Base-by-base conservation (phyloP, 1,140 invertebrate genomes). In the Lysiphlebus fabarum region DNA sequence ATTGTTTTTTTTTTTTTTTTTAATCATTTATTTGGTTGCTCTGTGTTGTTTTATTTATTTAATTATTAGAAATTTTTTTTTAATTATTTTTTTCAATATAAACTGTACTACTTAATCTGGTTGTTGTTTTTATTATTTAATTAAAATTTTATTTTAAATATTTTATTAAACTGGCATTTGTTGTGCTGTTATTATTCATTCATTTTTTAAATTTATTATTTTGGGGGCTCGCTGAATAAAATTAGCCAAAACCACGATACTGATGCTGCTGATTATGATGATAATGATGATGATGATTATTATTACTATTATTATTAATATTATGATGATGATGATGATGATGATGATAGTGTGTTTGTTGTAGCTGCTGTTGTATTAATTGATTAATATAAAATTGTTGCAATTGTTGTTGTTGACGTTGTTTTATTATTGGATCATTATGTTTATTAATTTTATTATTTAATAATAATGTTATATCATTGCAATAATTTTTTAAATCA, bases 231-330 rank as follows among this genome's bases (percentile, higher is more conserved):
- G 17, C 17, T 26, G 17, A 26, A 26, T 26, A 26, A 26, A 26
- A 26, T 26, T 26, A 26, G 17, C 17, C 17, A 26, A 26, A 26
- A 26, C 17, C 17, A 26, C 17, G 67, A 33, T 65, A 63, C 37
- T 70, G 66, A 17, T 70, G 63, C 51, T 65, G 63, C 26, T 65
- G 54, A 59, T 47, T 53, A 61, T 66, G 59, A 62, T 62, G 55
- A 50, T 59, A 61, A 50, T 54, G 53, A 17, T 42, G 10, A 36
- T 12, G 45, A 7, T 44, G 45, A 14, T 44, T 45, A 26, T n/a
- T 56, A 41, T 10, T 56, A 17, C 9, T 44, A 11, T 45, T 36
- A 17, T 57, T 57, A 12, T 34, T 49, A n/a, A n/a, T n/a, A n/a
- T 40, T 1, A 12, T 57, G 36, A 34, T 38, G 50, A 58, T 64